Percentiles rank a stretch among this genome's conserved stretches.
Evolutionary conservation across 1,140 invertebrate species (phyloP).

Genomic region (Anadara kagoshimensis): DNA sequence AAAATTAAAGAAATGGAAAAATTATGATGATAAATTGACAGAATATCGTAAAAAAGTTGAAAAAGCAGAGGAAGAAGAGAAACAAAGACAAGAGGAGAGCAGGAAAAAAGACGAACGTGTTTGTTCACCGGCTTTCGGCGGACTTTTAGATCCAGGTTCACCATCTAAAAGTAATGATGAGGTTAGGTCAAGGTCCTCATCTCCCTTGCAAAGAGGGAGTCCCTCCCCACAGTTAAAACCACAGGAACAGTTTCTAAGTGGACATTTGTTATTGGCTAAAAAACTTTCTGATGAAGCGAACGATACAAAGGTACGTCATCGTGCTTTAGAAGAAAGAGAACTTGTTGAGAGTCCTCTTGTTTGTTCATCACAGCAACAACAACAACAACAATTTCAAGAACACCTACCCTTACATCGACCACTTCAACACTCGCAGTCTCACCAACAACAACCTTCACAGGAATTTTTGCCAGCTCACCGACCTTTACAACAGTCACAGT

Average conservation of each 20-base stretch:
- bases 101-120: not conserved
- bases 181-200: constrained; percentile 34
- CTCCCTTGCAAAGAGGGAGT: constrained; percentile 38
- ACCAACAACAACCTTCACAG: constrained; percentile 21
- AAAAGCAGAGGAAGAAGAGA: constrained; percentile 37
- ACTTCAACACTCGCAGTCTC: constrained; percentile 8
- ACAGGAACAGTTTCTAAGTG: constrained; percentile 59
- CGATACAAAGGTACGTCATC: constrained; percentile 51
- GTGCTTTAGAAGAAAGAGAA: constrained; percentile 35
- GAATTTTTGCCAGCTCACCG: constrained; percentile 14
- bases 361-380: constrained; percentile 9
- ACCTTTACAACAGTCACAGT: constrained; percentile 72
- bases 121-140: constrained; percentile 5
- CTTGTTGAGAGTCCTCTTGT: constrained; percentile 27
- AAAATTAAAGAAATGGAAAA: constrained; percentile 32
- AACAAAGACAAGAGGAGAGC: constrained; percentile 18
- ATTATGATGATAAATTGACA: constrained; percentile 55
- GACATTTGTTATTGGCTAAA: constrained; percentile 72
- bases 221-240: constrained; percentile 30
- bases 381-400: not conserved
- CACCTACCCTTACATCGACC: not conserved
- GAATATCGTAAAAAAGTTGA: constrained; percentile 53
- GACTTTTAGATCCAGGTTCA: constrained; percentile 4
- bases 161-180: constrained; percentile 6
- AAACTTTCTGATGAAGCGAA: constrained; percentile 73